Evolutionary conservation across 2,888 invertebrate genomes (phyloP), one percentile per base, ranked within the genome.

Genomic region (Rhogogaster chlorosoma): DNA sequence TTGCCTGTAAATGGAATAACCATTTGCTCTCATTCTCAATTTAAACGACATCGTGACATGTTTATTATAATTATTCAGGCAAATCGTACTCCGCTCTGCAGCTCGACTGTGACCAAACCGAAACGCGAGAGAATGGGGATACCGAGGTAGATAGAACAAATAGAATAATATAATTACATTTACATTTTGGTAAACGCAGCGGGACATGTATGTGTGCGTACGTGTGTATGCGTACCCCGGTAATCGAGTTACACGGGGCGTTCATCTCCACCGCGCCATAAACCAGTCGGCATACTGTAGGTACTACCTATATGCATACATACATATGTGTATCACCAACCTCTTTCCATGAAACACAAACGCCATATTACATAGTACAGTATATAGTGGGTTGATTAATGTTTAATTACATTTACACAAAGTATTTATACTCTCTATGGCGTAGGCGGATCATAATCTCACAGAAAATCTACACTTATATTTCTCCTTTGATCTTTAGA

Each of bases 31-130:
- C 85, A 75, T 84, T 85, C 83, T 86, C 85, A 83, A 87, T 86
- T 84, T 57, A 78, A 86, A 82, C 73, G 85, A 86, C 77, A 83
- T 84, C 73, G 77, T 85, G 77, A 83, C 86, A 87, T 86, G 86
- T 89, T 88, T 85, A 86, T 86, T 86, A 86, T 86, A 88, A 87
- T 89, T 88, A 89, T 88, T 89, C 84, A 85, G 85, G 87, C 85
- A 87, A 88, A 88, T 87, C 82, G 85, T 71, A 73, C 84, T 78
- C 49, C 77, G 32, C 29, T 36, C 22, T 73, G 12, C 42, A 32
- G 84, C 45, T n/a, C 49, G 84, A 22, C 32, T 42, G 29, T 73
- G 71, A 42, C 71, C 71, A 15, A 42, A 22, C n/a, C 71, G 71
- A 73, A 73, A 29, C 83, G 12, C 18, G 22, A 18, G 77, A 64